Percentiles rank a stretch among this genome's conserved stretches.
Conservation (phyloP, 2,888 invertebrate genomes). For the Cerastis leucographa region DNA sequence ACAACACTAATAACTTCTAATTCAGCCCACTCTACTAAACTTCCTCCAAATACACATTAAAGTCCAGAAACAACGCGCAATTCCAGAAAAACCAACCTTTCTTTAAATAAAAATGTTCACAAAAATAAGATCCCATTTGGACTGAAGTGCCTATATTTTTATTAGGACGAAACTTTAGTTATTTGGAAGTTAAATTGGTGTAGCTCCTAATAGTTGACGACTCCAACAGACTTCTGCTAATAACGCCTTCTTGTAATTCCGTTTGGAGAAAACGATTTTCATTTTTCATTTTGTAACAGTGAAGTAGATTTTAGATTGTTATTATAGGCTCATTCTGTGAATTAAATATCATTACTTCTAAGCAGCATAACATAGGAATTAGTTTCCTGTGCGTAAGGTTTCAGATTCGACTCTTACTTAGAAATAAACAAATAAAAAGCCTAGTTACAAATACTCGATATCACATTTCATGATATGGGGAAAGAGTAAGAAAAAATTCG, state of each 20-base stretch:
- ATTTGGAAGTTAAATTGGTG: slow-evolving; percentile 84
- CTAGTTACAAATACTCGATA: slow-evolving; percentile 24
- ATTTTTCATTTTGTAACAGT: slow-evolving; percentile 43
- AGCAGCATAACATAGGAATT: slow-evolving; percentile 2
- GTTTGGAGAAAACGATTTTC: slow-evolving; percentile 58
- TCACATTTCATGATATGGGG: slow-evolving; percentile 34
- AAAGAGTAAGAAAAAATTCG: slow-evolving; percentile 16
- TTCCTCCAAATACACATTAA: slow-evolving; percentile 31
- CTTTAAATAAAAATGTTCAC: slow-evolving; percentile 38
- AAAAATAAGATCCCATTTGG: slow-evolving; percentile 53
- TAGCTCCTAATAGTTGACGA: slow-evolving; percentile 76
- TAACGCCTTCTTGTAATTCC: slow-evolving; percentile 74
- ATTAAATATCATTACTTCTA: slow-evolving; percentile 3
- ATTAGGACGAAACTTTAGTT: slow-evolving; percentile 75
- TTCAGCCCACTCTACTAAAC: slow-evolving; percentile 19
- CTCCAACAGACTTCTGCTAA: slow-evolving; percentile 69
- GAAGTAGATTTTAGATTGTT: slow-evolving; percentile 21
- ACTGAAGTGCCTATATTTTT: slow-evolving; percentile 62
- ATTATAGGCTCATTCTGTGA: neutral
- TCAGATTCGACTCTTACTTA: slow-evolving; percentile 37
- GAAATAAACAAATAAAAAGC: slow-evolving; percentile 51
- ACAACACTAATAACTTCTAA: slow-evolving; percentile 20
- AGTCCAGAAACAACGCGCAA: slow-evolving; percentile 17
- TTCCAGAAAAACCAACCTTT: slow-evolving; percentile 49
- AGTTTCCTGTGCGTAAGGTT: slow-evolving; percentile 36